Conservation (phyloP, 2,888 invertebrate genomes). For the Ophion ventricosus region DNA sequence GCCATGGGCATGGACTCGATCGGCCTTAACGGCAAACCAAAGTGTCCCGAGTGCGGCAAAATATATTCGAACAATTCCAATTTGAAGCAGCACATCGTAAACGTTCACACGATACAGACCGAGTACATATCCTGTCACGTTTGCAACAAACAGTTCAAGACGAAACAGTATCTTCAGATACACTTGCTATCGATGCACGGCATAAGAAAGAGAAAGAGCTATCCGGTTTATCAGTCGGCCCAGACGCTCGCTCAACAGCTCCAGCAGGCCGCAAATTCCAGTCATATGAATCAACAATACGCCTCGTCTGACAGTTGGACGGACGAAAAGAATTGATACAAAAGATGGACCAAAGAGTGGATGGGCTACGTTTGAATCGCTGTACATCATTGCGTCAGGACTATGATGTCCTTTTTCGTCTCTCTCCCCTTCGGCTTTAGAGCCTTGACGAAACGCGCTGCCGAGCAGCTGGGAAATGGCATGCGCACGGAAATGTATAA, state of each 20-base stretch:
- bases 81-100: constrained; percentile 88
- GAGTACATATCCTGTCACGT: constrained; percentile 87
- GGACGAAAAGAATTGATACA: constrained; percentile 76
- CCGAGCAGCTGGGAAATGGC: background rate
- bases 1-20: constrained; percentile 53
- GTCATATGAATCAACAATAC: constrained; percentile 72
- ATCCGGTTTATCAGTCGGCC: constrained; percentile 80
- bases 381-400: background rate
- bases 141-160: constrained; percentile 88
- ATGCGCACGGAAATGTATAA: background rate
- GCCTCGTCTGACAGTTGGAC: constrained; percentile 75
- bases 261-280: constrained; percentile 68
- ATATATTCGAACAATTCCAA: constrained; percentile 89
- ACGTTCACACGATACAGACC: constrained; percentile 87
- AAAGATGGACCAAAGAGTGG: constrained; percentile 38
- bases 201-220: constrained; percentile 86
- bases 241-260: constrained; percentile 73
- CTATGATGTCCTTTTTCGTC: background rate
- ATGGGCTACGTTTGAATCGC: constrained; percentile 37
- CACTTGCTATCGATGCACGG: constrained; percentile 89
- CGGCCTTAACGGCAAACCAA: constrained; percentile 84
- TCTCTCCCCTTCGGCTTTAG: no score
- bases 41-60: constrained; percentile 88
- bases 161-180: constrained; percentile 89
- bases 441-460: background rate